Conservation (phyloP, 2,888 invertebrate species). For the Elegia similella region DNA sequence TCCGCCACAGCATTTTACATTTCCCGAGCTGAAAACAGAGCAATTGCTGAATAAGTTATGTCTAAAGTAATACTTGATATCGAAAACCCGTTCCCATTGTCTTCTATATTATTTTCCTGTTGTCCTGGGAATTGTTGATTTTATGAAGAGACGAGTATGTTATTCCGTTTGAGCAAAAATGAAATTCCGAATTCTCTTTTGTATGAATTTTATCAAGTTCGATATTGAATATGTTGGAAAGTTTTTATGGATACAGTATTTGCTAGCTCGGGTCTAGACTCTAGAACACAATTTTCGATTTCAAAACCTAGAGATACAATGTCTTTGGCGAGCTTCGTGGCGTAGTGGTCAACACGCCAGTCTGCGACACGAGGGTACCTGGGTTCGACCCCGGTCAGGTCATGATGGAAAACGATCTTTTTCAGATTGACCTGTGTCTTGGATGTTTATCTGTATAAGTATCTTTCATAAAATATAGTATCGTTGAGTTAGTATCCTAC, state of each 20-base stretch:
- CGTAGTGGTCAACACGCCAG: no score
- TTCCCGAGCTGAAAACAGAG: slow-evolving; percentile 44
- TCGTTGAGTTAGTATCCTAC: no score
- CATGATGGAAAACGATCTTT: no score
- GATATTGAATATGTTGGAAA: neutral
- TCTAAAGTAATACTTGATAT: slow-evolving; percentile 44
- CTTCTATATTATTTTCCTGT: slow-evolving; percentile 45
- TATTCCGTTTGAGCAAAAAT: slow-evolving; percentile 30
- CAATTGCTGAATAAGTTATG: slow-evolving; percentile 45
- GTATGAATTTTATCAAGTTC: slow-evolving; percentile 8
- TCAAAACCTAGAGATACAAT: no score
- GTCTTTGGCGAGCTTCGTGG: no score
- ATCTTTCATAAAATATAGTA: no score
- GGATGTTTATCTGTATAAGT: no score
- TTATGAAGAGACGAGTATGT: slow-evolving; percentile 32
- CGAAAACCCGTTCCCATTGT: slow-evolving; percentile 34
- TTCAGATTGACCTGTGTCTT: no score
- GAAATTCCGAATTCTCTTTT: slow-evolving; percentile 16
- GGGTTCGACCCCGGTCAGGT: no score
- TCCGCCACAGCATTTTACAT: slow-evolving; percentile 33
- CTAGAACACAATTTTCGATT: neutral
- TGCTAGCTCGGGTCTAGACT: neutral
- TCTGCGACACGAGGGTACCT: no score
- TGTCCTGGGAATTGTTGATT: slow-evolving; percentile 38
- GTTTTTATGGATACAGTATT: neutral